Evolutionary conservation across 2,888 invertebrate genomes (phyloP).

Genomic region (Euzophera pinguis): DNA sequence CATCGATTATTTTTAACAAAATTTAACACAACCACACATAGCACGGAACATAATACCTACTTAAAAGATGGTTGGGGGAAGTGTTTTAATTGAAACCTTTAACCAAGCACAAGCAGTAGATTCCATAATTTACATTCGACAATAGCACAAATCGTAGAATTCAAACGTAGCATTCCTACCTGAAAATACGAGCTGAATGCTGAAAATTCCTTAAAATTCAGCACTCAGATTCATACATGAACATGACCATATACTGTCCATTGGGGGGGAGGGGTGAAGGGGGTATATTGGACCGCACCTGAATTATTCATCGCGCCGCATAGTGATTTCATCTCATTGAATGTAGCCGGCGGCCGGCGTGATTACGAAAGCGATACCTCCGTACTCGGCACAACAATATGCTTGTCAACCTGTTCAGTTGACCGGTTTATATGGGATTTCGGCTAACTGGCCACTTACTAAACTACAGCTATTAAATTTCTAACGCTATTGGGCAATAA

Average conservation of each 20-base stretch:
- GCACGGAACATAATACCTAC: too few species aligned
- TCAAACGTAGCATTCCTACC: neutral
- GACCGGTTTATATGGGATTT: constrained; percentile 9
- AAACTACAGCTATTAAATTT: neutral
- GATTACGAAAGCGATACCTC: constrained; percentile 75
- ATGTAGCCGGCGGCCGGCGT: constrained; percentile 63
- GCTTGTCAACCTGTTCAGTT: constrained; percentile 49
- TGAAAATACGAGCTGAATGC: neutral
- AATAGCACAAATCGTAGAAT: neutral
- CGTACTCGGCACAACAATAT: constrained; percentile 61
- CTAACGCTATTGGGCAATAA: neutral
- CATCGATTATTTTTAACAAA: neutral
- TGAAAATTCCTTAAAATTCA: constrained; percentile 1
- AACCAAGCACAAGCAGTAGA: too few species aligned
- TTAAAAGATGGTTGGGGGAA: too few species aligned
- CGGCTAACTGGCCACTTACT: constrained; percentile 5
- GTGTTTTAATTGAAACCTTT: too few species aligned
- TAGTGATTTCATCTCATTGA: constrained; percentile 80
- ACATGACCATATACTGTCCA: constrained; percentile 19
- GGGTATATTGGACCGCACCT: constrained; percentile 54
- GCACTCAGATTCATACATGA: constrained; percentile 14
- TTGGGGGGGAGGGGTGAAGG: constrained; percentile 29
- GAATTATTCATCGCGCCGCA: constrained; percentile 77
- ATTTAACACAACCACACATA: too few species aligned
- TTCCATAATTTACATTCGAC: too few species aligned